Conservation (phyloP, 2,113 vertebrate genomes). For the Cathartes aura region DNA sequence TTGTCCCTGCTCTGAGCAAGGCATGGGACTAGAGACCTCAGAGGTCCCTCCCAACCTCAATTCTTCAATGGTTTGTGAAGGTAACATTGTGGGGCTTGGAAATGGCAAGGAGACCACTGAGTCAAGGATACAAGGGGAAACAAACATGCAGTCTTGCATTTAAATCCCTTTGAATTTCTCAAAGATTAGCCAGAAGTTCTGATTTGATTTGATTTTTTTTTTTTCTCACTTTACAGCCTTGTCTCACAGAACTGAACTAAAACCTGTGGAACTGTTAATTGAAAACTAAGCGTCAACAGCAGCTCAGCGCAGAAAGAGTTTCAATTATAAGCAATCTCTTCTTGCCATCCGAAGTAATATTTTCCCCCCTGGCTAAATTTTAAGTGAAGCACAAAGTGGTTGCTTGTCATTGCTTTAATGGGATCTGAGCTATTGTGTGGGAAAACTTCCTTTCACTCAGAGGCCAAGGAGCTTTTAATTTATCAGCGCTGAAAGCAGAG, state of each 20-base stretch:
- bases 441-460: constrained; percentile 37
- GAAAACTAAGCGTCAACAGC: constrained; percentile 38
- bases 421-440: constrained; percentile 39
- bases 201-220: neutral
- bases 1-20: neutral
- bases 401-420: constrained; percentile 54
- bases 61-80: neutral
- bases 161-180: neutral
- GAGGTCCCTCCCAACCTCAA: neutral
- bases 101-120: neutral
- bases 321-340: constrained; percentile 49
- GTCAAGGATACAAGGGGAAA: neutral
- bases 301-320: neutral
- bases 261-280: constrained; percentile 29
- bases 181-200: neutral
- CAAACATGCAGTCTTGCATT: neutral
- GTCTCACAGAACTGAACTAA: constrained; percentile 6
- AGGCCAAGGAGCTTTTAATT: constrained; percentile 24
- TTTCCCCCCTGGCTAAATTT: constrained; percentile 59
- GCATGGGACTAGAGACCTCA: neutral
- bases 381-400: constrained; percentile 47
- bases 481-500: neutral
- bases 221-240: neutral
- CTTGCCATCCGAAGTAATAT: neutral
- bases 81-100: neutral